A percentile compares a stretch with the other conserved stretches of the same genome.
These are phyloP conservation scores for Glaucomys volans DNA, from an alignment of 2,113 vertebrate genomes.

Conservation along the genomic window DNA sequence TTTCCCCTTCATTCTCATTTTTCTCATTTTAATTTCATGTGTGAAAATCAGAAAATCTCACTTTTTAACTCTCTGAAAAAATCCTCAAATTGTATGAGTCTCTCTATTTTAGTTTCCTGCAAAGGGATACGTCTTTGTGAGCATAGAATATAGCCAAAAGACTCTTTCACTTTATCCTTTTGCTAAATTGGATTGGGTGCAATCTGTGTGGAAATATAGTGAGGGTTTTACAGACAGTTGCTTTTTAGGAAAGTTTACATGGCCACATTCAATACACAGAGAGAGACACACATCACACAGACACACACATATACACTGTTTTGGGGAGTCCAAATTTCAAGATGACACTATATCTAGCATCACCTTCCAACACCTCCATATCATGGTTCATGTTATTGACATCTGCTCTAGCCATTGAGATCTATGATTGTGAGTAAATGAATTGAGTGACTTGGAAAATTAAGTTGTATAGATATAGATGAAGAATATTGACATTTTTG, in stretches of 20 bases:
- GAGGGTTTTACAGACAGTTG: neutral
- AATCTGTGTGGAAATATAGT: neutral
- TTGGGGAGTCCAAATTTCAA: neutral
- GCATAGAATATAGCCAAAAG: neutral
- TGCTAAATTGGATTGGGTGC: neutral
- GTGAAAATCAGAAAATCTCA: neutral
- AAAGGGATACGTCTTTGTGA: neutral
- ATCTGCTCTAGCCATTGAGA: neutral
- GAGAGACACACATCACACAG: neutral
- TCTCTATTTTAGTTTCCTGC: neutral
- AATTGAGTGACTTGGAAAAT: constrained; percentile 29
- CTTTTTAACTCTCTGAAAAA: neutral
- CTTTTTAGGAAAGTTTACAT: neutral
- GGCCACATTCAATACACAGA: neutral
- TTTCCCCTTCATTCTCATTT: neutral
- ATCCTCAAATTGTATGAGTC: neutral
- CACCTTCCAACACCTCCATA: neutral
- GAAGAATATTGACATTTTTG: neutral
- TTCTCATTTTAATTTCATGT: neutral
- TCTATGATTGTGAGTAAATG: neutral
- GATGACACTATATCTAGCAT: neutral
- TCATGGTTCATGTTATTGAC: neutral
- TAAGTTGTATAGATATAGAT: neutral
- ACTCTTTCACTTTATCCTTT: neutral
- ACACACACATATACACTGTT: neutral